Conservation (phyloP, 1,140 invertebrate genomes). For the Euborellia annulipes region DNA sequence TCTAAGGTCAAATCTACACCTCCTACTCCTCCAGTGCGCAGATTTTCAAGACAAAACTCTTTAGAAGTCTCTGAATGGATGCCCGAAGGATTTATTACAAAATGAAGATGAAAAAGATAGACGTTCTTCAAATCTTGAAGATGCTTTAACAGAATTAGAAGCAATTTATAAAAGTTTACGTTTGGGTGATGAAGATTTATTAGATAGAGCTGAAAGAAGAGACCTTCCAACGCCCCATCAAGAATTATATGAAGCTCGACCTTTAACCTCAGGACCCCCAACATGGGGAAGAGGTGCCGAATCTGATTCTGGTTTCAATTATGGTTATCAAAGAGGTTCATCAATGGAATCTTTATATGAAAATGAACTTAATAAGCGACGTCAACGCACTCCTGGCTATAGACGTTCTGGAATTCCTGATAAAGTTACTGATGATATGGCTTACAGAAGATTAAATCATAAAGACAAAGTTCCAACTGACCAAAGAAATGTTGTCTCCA, state of each 20-base stretch:
- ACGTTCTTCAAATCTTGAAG: constrained; percentile 62
- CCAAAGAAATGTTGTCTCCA: constrained; percentile 37
- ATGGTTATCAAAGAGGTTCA: constrained; percentile 16
- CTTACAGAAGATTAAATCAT: constrained; percentile 49
- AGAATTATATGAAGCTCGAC: neutral
- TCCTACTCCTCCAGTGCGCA: constrained; percentile 10
- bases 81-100: constrained; percentile 14
- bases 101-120: constrained; percentile 30
- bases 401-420: constrained; percentile 36
- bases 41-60: constrained; percentile 9
- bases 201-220: constrained; percentile 57
- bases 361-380: constrained; percentile 9
- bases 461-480: constrained; percentile 24
- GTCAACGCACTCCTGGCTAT: constrained; percentile 20
- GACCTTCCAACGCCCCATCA: constrained; percentile 42
- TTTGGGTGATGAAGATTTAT: constrained; percentile 61
- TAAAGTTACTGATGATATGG: constrained; percentile 60
- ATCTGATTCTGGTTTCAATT: constrained; percentile 13
- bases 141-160: constrained; percentile 73
- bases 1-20: constrained; percentile 3
- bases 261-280: too few relatives aligned
- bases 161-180: constrained; percentile 73
- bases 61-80: constrained; percentile 8
- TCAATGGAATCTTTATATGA: constrained; percentile 10
- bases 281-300: constrained; percentile 3